phyloP scores from a whole-genome alignment of 2,797 vertebrate genomes.

The Molossus molossus region DNA sequence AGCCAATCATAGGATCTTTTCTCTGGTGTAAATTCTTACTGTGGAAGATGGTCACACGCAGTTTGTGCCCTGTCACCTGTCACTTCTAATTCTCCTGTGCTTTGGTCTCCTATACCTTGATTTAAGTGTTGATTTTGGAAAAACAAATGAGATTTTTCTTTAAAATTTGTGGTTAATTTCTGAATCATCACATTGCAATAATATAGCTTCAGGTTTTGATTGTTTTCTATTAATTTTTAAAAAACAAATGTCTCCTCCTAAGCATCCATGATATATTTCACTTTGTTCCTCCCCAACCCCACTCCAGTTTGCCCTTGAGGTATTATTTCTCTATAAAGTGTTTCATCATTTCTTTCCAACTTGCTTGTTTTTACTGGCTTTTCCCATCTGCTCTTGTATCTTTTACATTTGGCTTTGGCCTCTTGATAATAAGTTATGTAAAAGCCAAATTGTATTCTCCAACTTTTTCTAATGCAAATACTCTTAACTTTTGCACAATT shows the following conservation, averaged over 20 bases:
- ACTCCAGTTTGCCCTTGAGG: conserved; percentile 42
- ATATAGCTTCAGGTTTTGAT: neutral
- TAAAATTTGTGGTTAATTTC: conserved; percentile 58
- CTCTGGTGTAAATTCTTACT: neutral
- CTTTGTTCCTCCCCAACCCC: neutral
- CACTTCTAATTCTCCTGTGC: neutral
- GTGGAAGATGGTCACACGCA: neutral
- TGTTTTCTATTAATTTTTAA: conserved; percentile 20
- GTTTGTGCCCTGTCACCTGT: neutral
- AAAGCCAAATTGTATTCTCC: conserved; percentile 65
- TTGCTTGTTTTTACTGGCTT: conserved; percentile 53
- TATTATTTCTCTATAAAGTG: conserved; percentile 55
- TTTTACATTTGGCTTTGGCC: conserved; percentile 68
- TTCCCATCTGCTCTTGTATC: conserved; percentile 56
- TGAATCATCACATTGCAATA: conserved; percentile 42
- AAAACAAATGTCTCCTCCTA: conserved; percentile 54
- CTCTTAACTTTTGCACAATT: conserved; percentile 26
- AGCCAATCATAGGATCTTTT: neutral
- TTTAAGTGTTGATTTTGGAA: conserved; percentile 62
- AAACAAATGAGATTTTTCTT: conserved; percentile 63
- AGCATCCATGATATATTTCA: neutral
- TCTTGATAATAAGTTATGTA: conserved; percentile 48
- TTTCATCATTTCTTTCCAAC: conserved; percentile 18
- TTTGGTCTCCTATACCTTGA: conserved; percentile 8
- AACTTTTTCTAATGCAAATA: conserved; percentile 61